Evolutionary conservation across 2,888 invertebrate species (phyloP), one percentile per base, ranked within the genome.

Genomic region (Rhimphoctona megacephalus): DNA sequence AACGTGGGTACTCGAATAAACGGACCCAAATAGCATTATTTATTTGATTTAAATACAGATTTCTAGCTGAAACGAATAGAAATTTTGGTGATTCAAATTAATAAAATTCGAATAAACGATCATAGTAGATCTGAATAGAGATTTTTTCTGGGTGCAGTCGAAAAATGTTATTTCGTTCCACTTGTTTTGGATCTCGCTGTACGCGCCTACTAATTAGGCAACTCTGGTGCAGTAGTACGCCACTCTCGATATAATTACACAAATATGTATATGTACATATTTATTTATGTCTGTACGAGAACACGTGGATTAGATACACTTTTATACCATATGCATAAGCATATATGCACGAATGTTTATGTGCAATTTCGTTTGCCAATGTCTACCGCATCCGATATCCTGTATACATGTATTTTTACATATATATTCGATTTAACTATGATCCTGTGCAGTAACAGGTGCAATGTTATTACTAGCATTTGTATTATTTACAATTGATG

Each of bases 131-230:
- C n/a, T n/a, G n/a, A n/a, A n/a, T n/a, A n/a, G n/a, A n/a, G n/a
- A n/a, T n/a, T n/a, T n/a, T n/a, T n/a, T n/a, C n/a, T n/a, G n/a
- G n/a, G n/a, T 6, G 36, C 0, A 36, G 36, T 6, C 7, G 39
- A 39, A 39, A 3, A 39, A 1, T 39, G 5, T 33, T 33, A 39
- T 9, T 39, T 36, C 39, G 39, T 9, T 9, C 7, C 7, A 39
- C 3, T 36, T 7, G 1, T 39, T 39, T 39, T 39, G 39, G 39
- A 39, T 1, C 8, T 39, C 39, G 1, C 39, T 39, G 39, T 39
- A 39, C 4, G 67, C 17, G 14, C 30, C 25, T 30, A 69, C 76
- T 76, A 82, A 82, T 82, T 76, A 76, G 69, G 69, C 74, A 82
- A 82, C 69, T 74, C 74, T 57, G 52, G 57, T 57, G 43, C 66